Base-by-base conservation (phyloP, 2,888 invertebrate genomes). In the Rhimphoctona megacephalus region DNA sequence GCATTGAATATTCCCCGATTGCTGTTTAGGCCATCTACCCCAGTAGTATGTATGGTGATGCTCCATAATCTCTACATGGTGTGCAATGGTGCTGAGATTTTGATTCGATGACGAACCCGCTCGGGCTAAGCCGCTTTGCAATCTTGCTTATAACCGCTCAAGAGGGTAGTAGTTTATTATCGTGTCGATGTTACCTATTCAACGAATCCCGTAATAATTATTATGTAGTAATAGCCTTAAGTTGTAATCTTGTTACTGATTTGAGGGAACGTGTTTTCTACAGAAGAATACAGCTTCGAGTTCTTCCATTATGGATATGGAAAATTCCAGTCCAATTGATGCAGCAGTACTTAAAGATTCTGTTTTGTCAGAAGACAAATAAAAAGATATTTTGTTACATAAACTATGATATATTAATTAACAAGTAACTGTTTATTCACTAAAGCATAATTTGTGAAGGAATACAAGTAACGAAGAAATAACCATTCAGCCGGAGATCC, bases 131-230 rank as follows among this genome's bases (percentile, higher is more conserved):
- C 90, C 88, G 90, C 89, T 90, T 90, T 90, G 90, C 88, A 84
- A 86, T 89, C 87, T 90, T 78, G 88, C 89, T 88, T 87, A 88
- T 86, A 84, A 80, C 89, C 86, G 88, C 86, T 90, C 88, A 90
- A 90, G 90, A 90, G 91, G 90, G 91, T 90, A 89, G 88, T 90
- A 91, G 89, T 91, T 88, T 91, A 90, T 90, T 91, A 90, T 87
- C 87, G 88, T 30, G 43, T 74, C 86, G 86, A 90, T 90, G 88
- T 90, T 88, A 89, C 88, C 74, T 88, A 89, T 87, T 88, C 89
- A 89, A 89, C 87, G 89, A 87, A 80, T 87, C 80, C 83, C 87
- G 30, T 77, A 64, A 88, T 85, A 78, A 88, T 87, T 89, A 91
- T 88, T 89, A 90, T 88, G 89, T 87, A 89, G 87, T 88, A 89